phyloP scores from a whole-genome alignment of 2,797 vertebrate species.

The Ctenosaura bakeri region DNA sequence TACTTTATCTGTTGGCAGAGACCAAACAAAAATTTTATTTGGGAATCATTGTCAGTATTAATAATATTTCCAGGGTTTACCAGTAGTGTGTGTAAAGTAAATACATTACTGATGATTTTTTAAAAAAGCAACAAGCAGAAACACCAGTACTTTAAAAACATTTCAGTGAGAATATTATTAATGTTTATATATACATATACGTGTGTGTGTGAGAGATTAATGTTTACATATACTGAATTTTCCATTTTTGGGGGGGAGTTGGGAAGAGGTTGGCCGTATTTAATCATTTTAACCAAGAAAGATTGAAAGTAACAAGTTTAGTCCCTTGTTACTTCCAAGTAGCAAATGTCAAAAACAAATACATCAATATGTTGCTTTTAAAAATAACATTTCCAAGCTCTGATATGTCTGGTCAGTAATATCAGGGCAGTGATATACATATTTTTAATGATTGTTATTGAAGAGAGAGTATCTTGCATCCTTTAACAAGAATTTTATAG shows the following conservation, averaged over 20 bases:
- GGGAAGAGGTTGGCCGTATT: background rate
- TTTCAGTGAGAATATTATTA: background rate
- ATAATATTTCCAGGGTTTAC: background rate
- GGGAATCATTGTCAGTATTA: background rate
- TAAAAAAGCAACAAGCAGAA: background rate
- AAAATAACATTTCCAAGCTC: background rate
- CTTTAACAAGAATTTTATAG: background rate
- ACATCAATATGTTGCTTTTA: background rate
- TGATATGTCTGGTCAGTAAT: background rate
- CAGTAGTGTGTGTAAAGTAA: background rate
- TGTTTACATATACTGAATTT: too few species aligned
- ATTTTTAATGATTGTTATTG: background rate
- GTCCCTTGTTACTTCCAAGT: too few species aligned
- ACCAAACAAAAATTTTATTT: background rate
- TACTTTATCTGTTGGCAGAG: background rate
- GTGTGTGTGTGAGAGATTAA: too few species aligned
- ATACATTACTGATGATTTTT: background rate
- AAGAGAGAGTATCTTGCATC: background rate
- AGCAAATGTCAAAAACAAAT: background rate
- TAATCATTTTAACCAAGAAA: too few species aligned
- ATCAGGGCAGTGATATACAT: background rate
- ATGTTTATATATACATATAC: background rate
- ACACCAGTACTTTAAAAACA: background rate
- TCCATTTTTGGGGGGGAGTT: too few species aligned
- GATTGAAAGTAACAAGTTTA: too few species aligned